A percentile compares a stretch with the other conserved stretches of the same genome.
Evolutionary conservation across 2,113 vertebrate species (phyloP).

Genomic region (Pedionomus torquatus): DNA sequence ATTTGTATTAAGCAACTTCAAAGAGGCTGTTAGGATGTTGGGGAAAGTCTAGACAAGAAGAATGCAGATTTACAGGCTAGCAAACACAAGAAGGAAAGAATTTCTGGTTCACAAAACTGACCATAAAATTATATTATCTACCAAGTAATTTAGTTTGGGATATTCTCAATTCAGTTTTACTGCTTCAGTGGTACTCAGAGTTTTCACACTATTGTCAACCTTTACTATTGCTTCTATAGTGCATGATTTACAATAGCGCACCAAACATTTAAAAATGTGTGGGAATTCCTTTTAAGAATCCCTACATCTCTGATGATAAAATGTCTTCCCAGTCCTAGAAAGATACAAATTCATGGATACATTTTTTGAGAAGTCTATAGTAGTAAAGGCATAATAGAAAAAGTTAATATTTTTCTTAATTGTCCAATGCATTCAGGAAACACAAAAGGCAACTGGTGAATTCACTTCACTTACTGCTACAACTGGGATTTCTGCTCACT

Average conservation of each 20-base stretch:
- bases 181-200: neutral
- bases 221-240: neutral
- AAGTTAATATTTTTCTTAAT: neutral
- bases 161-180: conserved; percentile 15
- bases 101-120: conserved; percentile 46
- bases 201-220: neutral
- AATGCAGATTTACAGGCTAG: conserved; percentile 62
- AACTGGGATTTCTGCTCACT: neutral
- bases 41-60: conserved; percentile 64
- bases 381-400: neutral
- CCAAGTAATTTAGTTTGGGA: neutral
- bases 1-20: conserved; percentile 55
- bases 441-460: neutral
- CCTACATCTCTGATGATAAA: neutral
- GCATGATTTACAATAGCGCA: neutral
- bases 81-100: conserved; percentile 47
- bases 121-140: conserved; percentile 54
- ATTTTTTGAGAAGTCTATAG: neutral
- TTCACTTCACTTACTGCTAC: neutral
- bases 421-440: neutral
- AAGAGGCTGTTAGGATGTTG: conserved; percentile 31
- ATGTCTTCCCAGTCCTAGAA: neutral
- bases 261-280: neutral
- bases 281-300: neutral
- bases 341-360: neutral